Evolutionary conservation across 2,888 invertebrate species (phyloP).

Genomic region (Lamellibrachia satsuma): DNA sequence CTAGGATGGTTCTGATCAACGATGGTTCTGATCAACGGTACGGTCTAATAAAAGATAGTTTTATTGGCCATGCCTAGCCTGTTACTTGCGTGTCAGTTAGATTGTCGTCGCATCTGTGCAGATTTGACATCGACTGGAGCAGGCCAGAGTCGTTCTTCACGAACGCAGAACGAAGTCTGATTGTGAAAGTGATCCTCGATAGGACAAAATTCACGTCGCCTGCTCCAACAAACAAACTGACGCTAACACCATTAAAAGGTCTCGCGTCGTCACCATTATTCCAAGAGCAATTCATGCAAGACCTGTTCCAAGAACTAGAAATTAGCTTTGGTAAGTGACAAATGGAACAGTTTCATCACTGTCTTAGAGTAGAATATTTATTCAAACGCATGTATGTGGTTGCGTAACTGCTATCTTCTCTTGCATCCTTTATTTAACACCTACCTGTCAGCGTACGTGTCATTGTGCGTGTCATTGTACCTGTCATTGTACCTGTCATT

Average conservation of each 20-base stretch:
- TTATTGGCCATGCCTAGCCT: not conserved
- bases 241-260: not conserved
- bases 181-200: slow-evolving; percentile 91
- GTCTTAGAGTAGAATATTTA: not conserved
- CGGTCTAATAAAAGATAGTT: too few species aligned
- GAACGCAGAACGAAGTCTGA: slow-evolving; percentile 83
- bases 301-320: not conserved
- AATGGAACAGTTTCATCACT: not conserved
- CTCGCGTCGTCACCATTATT: not conserved
- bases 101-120: slow-evolving; percentile 59
- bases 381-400: not conserved
- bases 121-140: slow-evolving; percentile 76
- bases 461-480: too few species aligned
- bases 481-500: too few species aligned
- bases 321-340: not conserved
- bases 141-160: slow-evolving; percentile 77
- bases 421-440: too few species aligned
- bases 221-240: not conserved
- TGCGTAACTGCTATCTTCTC: too few species aligned
- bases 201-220: slow-evolving; percentile 78
- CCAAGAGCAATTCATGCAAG: not conserved
- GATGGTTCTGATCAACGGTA: too few species aligned
- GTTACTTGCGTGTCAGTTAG: not conserved
- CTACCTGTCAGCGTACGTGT: too few species aligned
- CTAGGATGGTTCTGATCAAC: too few species aligned